Base-by-base conservation (phyloP, 2,113 vertebrate species). In the Columba janthina region DNA sequence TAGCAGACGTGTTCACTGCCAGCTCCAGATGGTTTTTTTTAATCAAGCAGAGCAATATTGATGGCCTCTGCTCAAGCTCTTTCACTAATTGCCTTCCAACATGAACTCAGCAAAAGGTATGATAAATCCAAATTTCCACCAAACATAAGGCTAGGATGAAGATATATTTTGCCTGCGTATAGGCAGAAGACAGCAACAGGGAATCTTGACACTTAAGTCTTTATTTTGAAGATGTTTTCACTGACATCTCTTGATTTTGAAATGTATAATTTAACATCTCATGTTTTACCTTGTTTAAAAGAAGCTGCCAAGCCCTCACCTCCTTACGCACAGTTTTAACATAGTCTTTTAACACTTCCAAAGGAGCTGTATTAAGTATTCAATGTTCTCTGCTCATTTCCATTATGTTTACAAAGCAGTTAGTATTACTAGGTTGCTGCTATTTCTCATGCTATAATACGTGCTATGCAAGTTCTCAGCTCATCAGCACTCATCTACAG, bases 41-140 rank as follows among this genome's bases (percentile, higher is more conserved):
- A 97, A 97, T 92, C 75, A 96, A 97, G 91, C 86, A 92, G 91
- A 88, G 85, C 94, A 97, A 97, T 97, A 98, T 93, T 94, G 96
- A 97, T 94, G 93, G 95, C 89, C 95, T 77, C 79, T 91, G 86
- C 84, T 74, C 86, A 90, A 96, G 96, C 92, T 96, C 88, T 96
- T 90, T 92, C 77, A 61, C 92, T 98, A 98, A 98, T 97, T 97
- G 92, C 72, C 80, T 97, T 96, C 85, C 89, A 95, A 77, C 85
- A 69, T 60, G 36, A 97, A 95, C 60, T 96, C 93, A 95, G 92
- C 60, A 89, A 93, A 96, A 97, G 95, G 93, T 92, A 89, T 54
- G 50, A 96, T 89, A 94, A 90, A 78, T 73, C 54, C 78, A 72
- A 54, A 95, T 87, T 96, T 96, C 38, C 93, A 89, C 54, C 64